Base-by-base conservation (phyloP, 2,113 vertebrate species). In the Tupaia tana region DNA sequence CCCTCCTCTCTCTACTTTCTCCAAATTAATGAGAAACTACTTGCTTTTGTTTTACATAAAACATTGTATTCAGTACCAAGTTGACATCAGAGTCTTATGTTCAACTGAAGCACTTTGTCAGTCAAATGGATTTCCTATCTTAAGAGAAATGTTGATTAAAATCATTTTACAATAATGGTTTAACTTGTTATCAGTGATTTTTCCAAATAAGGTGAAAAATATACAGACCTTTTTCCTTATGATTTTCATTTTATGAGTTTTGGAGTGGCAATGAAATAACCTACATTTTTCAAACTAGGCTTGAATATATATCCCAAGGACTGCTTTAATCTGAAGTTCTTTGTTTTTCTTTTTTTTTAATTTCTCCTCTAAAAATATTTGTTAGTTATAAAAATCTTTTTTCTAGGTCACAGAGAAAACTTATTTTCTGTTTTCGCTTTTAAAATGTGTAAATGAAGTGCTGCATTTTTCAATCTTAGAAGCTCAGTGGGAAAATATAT, bases 311-410 rank as follows among this genome's bases (percentile, higher is more conserved):
- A 80, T 90, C 90, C 69, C 22, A 92, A 19, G 75, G 59, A 29
- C 16, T 71, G 16, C 16, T 59, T 91, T 9, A 69, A 73, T 94
- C 34, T 81, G n/a, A 93, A 89, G 22, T 87, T 14, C 31, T 90
- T 93, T 94, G 22, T 81, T 93, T 95, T 90, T 9, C 70, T 27
- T 87, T 81, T 83, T 59, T 52, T 9, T 82, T 43, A 43, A 43
- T 43, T 73, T 85, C 22, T 78, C 43, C 19, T 70, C 73, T 90
- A 82, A 94, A 93, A 93, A 89, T 79, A 70, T 73, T 73, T 89
- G 19, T 66, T 89, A 75, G 24, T 89, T 94, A 69, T 89, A 64
- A 93, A 97, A 88, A n/a, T 15, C 63, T 25, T 58, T 87, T 89
- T 79, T 75, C 66, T 69, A 71, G 12, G 77, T 95, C 71, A 94